These are phyloP conservation scores for Nyctereutes procyonoides DNA, from an alignment of 2,113 vertebrate species.

Conservation along the genomic window DNA sequence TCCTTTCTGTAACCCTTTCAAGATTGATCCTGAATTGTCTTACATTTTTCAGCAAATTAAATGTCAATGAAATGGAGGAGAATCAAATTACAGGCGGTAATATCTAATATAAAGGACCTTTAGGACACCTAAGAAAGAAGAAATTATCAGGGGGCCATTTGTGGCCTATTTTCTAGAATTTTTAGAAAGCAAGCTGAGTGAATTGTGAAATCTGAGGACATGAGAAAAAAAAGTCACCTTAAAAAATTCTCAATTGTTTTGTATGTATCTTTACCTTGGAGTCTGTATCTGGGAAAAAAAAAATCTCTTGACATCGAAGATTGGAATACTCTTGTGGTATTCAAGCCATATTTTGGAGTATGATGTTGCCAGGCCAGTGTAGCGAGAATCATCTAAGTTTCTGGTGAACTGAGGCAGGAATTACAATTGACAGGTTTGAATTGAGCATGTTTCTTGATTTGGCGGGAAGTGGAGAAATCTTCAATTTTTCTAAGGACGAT, in stretches of 20 bases:
- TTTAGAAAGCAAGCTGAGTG: neutral
- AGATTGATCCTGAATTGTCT: neutral
- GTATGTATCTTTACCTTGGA: neutral
- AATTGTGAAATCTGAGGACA: neutral
- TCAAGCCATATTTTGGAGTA: neutral
- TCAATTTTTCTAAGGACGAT: neutral
- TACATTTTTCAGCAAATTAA: neutral
- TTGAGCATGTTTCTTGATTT: neutral
- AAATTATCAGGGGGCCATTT: neutral
- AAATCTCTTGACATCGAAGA: neutral
- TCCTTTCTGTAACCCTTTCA: neutral
- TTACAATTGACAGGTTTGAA: neutral
- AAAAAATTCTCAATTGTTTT: neutral
- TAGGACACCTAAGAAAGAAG: neutral
- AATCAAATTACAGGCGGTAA: neutral
- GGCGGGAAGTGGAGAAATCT: neutral
- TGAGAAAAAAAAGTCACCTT: neutral
- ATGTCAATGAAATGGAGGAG: neutral
- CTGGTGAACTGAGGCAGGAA: neutral
- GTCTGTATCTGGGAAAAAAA: neutral
- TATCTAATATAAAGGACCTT: neutral
- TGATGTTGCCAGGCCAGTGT: accelerated
- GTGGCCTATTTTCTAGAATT: neutral
- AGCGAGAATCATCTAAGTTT: neutral
- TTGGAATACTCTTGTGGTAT: neutral